Conservation (phyloP, 53 echinoderm and acorn worm species). For the Pentamera pediparva region DNA sequence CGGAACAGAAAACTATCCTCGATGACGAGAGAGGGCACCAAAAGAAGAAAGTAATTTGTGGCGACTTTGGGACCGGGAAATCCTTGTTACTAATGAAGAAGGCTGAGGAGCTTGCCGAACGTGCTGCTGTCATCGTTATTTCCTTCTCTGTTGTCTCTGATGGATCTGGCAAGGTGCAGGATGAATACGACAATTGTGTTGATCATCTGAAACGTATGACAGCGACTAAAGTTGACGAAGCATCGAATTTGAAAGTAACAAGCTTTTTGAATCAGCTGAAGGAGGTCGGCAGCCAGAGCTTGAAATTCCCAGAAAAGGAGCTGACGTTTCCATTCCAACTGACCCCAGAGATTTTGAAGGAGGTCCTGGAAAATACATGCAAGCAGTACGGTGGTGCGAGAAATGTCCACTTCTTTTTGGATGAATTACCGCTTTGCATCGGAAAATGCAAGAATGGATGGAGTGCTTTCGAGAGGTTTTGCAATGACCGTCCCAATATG, state of each 20-base stretch:
- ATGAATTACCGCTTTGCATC: slow-evolving; percentile 12
- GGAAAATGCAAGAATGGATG: not conserved
- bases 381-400: no score
- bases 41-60: not conserved
- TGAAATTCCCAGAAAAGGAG: not conserved
- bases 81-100: slow-evolving; percentile 1
- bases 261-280: not conserved
- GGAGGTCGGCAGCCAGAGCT: not conserved
- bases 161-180: slow-evolving; percentile 7
- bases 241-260: not conserved
- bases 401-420: slow-evolving; percentile 5
- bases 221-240: not conserved
- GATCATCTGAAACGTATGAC: not conserved
- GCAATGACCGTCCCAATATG: not conserved
- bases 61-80: slow-evolving; percentile 29
- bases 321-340: not conserved
- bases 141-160: slow-evolving; percentile 11
- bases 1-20: not conserved
- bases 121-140: not conserved
- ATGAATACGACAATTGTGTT: slow-evolving; percentile 9
- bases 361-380: not conserved
- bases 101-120: not conserved
- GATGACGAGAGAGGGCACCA: not conserved
- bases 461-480: not conserved
- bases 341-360: slow-evolving; percentile 5